Conservation (phyloP, 2,797 vertebrate species). For the Euphonia xanthogaster region DNA sequence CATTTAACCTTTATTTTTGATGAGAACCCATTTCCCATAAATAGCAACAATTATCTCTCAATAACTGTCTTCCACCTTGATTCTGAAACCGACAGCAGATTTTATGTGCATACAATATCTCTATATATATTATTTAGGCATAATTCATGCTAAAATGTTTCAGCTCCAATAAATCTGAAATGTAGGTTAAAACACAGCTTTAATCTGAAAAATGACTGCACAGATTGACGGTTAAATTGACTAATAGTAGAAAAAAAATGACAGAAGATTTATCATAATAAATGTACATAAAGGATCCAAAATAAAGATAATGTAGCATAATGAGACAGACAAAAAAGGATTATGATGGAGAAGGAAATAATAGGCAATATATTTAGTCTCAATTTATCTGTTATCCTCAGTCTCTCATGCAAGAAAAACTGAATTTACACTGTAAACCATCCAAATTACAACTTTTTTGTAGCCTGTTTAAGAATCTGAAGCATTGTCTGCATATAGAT, state of each 20-base stretch:
- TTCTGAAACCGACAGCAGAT: not conserved
- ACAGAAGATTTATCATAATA: not conserved
- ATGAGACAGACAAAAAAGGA: not conserved
- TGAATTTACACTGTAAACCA: not conserved
- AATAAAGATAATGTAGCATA: not conserved
- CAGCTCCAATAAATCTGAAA: constrained; percentile 5
- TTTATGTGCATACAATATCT: not conserved
- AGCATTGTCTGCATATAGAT: not conserved
- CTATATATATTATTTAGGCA: not conserved
- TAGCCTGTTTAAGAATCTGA: not conserved
- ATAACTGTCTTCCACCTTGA: not conserved
- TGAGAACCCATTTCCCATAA: constrained; percentile 10
- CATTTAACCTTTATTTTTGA: constrained; percentile 38
- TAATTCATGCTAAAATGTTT: not conserved
- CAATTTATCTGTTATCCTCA: not conserved
- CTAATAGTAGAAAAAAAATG: not conserved
- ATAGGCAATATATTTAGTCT: not conserved
- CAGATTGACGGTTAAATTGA: not conserved
- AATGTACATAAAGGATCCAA: not conserved
- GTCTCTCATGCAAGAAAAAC: not conserved
- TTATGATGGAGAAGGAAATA: not conserved
- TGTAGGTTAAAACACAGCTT: not conserved
- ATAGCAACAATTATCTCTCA: constrained; percentile 38
- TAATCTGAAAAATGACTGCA: not conserved
- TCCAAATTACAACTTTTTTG: not conserved